phyloP scores from a whole-genome alignment of 2,113 vertebrate species.

The Podarcis cretensis region DNA sequence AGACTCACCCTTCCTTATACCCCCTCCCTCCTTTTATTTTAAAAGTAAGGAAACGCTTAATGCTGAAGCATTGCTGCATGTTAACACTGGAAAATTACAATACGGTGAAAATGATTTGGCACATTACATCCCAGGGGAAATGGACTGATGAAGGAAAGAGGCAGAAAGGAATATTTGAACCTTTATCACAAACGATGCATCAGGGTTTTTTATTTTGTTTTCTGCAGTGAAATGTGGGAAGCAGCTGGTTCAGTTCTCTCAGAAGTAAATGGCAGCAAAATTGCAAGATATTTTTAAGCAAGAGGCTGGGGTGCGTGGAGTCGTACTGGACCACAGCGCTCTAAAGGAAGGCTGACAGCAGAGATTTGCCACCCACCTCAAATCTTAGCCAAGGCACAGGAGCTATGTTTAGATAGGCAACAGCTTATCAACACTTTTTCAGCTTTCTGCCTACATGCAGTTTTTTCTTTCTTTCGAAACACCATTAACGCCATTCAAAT shows the following conservation, averaged over 20 bases:
- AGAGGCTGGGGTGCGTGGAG: background rate
- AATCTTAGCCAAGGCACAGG: background rate
- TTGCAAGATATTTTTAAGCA: background rate
- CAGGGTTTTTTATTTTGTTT: background rate
- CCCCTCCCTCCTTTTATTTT: background rate
- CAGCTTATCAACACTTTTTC: background rate
- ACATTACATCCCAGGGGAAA: background rate
- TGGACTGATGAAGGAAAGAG: background rate
- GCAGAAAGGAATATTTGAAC: background rate
- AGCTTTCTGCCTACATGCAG: background rate
- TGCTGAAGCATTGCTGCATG: background rate
- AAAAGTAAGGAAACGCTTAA: background rate
- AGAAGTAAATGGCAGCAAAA: background rate
- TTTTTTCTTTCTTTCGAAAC: too few relatives aligned
- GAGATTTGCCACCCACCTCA: background rate
- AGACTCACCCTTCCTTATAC: background rate
- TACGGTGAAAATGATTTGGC: background rate
- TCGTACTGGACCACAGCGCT: background rate
- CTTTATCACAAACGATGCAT: background rate
- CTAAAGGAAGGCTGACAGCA: background rate
- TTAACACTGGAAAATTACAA: background rate
- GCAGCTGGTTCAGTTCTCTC: background rate
- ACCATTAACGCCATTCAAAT: too few relatives aligned
- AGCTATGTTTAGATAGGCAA: background rate
- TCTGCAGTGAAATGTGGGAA: background rate